Percentiles rank a stretch among this genome's conserved stretches.
Conservation (phyloP, 2,888 invertebrate genomes). For the Macrosiphum euphorbiae region DNA sequence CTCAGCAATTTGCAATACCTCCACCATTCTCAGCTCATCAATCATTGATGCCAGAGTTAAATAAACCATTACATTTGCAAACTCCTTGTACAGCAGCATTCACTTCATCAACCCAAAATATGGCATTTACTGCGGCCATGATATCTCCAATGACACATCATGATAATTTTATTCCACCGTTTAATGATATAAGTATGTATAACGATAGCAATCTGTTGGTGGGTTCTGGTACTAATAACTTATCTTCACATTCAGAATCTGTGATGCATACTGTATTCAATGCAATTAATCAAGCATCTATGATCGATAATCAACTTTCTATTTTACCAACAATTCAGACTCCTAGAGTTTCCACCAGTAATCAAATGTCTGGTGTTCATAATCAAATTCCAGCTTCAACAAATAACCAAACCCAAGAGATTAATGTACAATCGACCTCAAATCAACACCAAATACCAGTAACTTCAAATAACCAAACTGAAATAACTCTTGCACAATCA, state of each 20-base stretch:
- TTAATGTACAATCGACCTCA: slow-evolving; percentile 22
- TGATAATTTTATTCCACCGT: slow-evolving; percentile 53
- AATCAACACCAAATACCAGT: slow-evolving; percentile 46
- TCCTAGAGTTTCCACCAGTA: slow-evolving; percentile 19
- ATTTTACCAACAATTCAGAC: slow-evolving; percentile 31
- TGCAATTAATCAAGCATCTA: slow-evolving; percentile 58
- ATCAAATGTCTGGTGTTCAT: background rate
- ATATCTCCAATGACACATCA: slow-evolving; percentile 75
- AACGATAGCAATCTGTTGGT: slow-evolving; percentile 53
- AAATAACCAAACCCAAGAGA: slow-evolving; percentile 41
- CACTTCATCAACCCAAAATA: slow-evolving; percentile 85
- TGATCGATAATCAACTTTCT: slow-evolving; percentile 52
- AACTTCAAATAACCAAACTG: slow-evolving; percentile 29
- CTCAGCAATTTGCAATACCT: slow-evolving; percentile 59
- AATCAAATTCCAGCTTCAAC: background rate
- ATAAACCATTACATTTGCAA: slow-evolving; percentile 65
- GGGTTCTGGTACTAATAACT: slow-evolving; percentile 38
- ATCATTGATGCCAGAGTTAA: slow-evolving; percentile 45
- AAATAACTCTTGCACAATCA: slow-evolving; percentile 2
- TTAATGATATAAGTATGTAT: slow-evolving; percentile 60
- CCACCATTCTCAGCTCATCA: slow-evolving; percentile 45
- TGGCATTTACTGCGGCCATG: slow-evolving; percentile 85
- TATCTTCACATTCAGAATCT: slow-evolving; percentile 45
- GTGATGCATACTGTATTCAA: slow-evolving; percentile 54
- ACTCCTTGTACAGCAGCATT: slow-evolving; percentile 78